Percentiles rank a stretch among this genome's conserved stretches.
These are phyloP conservation scores for Falco biarmicus DNA, from an alignment of 2,797 vertebrate genomes.

Conservation along the genomic window DNA sequence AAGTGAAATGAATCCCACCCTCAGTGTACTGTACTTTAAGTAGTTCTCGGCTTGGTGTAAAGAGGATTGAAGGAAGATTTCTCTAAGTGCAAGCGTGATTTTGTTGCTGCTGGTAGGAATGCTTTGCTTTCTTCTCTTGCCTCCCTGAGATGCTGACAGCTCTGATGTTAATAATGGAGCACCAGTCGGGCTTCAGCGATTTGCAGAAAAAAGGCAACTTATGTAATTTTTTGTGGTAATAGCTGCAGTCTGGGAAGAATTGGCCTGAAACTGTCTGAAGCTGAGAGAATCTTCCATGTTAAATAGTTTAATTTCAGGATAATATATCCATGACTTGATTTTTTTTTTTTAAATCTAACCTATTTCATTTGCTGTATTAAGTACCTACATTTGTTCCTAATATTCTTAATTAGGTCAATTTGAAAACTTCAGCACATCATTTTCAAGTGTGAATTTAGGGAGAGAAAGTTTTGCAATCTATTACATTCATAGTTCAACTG, in stretches of 20 bases:
- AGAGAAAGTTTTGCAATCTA: conserved; percentile 52
- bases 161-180: conserved; percentile 70
- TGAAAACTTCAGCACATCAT: conserved; percentile 66
- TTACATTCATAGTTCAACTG: conserved; percentile 32
- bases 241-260: conserved; percentile 58
- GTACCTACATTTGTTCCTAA: conserved; percentile 44
- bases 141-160: conserved; percentile 53
- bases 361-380: conserved; percentile 52
- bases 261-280: conserved; percentile 71
- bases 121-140: conserved; percentile 54
- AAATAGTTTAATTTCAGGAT: conserved; percentile 68
- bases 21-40: neutral
- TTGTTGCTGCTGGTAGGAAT: conserved; percentile 48
- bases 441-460: conserved; percentile 62
- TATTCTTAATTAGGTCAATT: conserved; percentile 64
- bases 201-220: conserved; percentile 64
- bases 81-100: conserved; percentile 45
- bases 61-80: conserved; percentile 56
- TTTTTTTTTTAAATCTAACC: neutral
- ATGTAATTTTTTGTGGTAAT: conserved; percentile 66
- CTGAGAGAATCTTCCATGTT: conserved; percentile 41
- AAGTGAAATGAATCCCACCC: conserved; percentile 23
- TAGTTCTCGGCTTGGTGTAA: conserved; percentile 33
- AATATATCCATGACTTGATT: conserved; percentile 26
- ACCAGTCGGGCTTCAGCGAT: conserved; percentile 35